These are phyloP conservation scores for Nycticryphes semicollaris DNA, from an alignment of 2,113 vertebrate species.

Conservation along the genomic window DNA sequence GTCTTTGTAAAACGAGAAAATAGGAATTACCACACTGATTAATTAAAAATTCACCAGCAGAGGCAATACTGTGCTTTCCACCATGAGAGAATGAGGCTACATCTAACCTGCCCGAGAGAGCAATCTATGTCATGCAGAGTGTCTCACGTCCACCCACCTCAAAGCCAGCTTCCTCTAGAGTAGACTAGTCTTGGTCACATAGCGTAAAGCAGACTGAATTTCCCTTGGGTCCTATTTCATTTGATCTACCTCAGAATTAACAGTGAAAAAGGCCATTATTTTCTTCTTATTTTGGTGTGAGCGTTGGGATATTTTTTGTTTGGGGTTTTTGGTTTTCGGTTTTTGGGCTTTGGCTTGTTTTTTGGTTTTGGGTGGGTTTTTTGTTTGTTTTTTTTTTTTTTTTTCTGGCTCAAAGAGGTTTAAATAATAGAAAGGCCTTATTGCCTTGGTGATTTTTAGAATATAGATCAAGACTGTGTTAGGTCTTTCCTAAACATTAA, in stretches of 20 bases:
- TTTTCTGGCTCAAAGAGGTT: not conserved
- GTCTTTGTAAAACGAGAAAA: not conserved
- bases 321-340: too few relatives aligned
- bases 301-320: not conserved
- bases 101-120: not conserved
- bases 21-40: not conserved
- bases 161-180: not conserved
- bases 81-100: not conserved
- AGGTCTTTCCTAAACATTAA: not conserved
- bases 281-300: not conserved
- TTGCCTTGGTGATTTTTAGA: not conserved
- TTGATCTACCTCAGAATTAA: not conserved
- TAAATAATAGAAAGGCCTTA: not conserved
- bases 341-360: not conserved
- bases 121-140: accelerated
- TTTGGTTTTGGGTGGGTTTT: too few relatives aligned
- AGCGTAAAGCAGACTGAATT: not conserved
- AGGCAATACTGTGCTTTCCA: not conserved
- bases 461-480: not conserved
- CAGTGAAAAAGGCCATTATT: not conserved
- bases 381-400: not conserved
- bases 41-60: not conserved
- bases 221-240: not conserved
- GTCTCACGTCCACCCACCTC: not conserved
- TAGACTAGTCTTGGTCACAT: not conserved